Conservation (phyloP, 2,113 vertebrate genomes). For the Sakesphorus luctuosus region DNA sequence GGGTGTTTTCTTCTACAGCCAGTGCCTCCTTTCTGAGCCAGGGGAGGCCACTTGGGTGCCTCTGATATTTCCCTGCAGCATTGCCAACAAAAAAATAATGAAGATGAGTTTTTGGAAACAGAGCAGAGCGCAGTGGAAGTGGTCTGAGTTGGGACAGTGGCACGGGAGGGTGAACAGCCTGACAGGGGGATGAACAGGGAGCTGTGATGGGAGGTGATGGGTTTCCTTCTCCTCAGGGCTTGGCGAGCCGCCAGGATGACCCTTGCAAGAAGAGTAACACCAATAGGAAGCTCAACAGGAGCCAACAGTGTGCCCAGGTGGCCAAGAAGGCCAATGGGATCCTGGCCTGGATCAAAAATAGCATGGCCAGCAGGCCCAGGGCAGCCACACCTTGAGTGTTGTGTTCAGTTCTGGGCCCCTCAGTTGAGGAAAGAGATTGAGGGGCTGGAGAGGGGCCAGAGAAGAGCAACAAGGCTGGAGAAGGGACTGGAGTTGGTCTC, state of each 20-base stretch:
- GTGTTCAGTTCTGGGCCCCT: no score
- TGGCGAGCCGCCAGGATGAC: fast-evolving
- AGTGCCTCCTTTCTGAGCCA: neutral
- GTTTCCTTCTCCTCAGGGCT: neutral
- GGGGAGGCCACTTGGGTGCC: constrained; percentile 3
- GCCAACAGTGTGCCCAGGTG: no score
- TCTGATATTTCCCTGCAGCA: constrained; percentile 47
- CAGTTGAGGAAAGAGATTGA: no score
- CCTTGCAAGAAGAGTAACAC: neutral
- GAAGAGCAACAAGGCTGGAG: no score
- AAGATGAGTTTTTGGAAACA: neutral
- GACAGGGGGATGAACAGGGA: neutral
- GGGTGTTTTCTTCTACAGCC: constrained; percentile 47
- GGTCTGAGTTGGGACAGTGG: neutral
- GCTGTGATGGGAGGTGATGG: neutral
- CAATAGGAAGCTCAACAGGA: no score
- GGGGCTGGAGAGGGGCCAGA: no score
- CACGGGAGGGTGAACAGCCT: neutral
- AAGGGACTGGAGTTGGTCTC: no score
- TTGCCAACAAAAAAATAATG: neutral
- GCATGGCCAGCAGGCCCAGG: no score
- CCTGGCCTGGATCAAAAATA: no score
- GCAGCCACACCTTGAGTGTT: no score
- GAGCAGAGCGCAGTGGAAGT: neutral
- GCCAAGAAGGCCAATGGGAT: no score